These are phyloP conservation scores for Nomada hirtipes DNA, from an alignment of 2,888 invertebrate species.

Conservation along the genomic window DNA sequence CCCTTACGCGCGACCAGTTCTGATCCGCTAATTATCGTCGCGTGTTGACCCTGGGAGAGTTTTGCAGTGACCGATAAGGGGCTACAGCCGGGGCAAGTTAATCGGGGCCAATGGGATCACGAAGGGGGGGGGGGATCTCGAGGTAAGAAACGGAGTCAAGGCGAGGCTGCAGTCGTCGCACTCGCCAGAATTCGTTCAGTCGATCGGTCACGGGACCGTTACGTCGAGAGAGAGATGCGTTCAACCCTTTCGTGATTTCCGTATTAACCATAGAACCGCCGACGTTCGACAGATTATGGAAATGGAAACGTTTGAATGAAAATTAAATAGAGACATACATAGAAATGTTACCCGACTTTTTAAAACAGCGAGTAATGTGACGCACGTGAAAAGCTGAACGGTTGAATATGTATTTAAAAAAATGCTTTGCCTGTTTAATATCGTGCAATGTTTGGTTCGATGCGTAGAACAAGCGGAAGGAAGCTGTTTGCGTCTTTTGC, in stretches of 20 bases:
- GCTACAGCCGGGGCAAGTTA: constrained; percentile 60
- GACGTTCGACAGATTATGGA: too few relatives aligned
- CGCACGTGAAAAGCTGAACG: too few relatives aligned
- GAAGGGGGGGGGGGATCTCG: constrained; percentile 48
- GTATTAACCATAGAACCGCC: background rate
- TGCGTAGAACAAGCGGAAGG: too few relatives aligned
- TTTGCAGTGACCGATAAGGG: constrained; percentile 51
- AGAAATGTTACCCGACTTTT: background rate
- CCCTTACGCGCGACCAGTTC: constrained; percentile 13
- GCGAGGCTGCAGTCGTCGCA: constrained; percentile 62
- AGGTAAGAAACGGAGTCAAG: constrained; percentile 61
- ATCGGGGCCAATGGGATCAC: constrained; percentile 63
- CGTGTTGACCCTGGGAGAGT: constrained; percentile 62
- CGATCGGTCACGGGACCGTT: constrained; percentile 18
- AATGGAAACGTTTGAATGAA: background rate
- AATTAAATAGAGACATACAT: background rate
- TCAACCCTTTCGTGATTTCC: background rate
- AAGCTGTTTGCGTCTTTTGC: too few relatives aligned
- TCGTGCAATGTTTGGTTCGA: too few relatives aligned
- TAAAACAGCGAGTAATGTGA: background rate
- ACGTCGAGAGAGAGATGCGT: background rate
- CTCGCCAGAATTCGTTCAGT: constrained; percentile 53
- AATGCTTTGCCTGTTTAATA: too few relatives aligned
- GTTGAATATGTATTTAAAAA: too few relatives aligned
- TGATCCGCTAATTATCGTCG: constrained; percentile 50